phyloP scores from a whole-genome alignment of 2,113 vertebrate species.

The Menura novaehollandiae region DNA sequence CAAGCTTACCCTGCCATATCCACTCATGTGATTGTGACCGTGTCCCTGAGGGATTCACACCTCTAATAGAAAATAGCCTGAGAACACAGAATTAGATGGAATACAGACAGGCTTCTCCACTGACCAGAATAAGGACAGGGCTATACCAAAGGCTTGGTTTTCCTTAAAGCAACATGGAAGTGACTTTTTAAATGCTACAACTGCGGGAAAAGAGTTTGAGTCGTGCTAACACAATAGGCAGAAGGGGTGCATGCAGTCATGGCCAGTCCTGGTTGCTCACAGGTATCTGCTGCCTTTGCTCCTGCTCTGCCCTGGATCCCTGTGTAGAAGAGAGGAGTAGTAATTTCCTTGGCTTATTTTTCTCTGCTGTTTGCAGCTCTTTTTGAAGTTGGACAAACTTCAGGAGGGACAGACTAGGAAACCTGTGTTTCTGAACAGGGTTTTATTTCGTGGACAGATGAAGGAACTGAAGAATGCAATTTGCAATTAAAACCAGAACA shows the following conservation, averaged over 20 bases:
- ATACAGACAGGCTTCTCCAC: neutral
- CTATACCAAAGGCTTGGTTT: neutral
- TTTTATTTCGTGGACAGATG: neutral
- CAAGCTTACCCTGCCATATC: neutral
- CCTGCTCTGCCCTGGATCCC: neutral
- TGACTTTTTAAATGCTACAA: neutral
- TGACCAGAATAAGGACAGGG: neutral
- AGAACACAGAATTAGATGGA: neutral
- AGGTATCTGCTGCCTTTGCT: neutral
- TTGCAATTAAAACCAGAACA: neutral
- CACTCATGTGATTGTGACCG: rapidly evolving
- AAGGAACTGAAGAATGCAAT: neutral
- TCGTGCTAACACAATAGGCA: neutral
- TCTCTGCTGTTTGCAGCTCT: neutral
- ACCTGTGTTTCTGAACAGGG: neutral
- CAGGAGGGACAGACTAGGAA: neutral
- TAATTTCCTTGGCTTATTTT: neutral
- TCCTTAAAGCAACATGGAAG: neutral
- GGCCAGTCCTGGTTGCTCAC: neutral
- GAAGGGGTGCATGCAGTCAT: neutral
- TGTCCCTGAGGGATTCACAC: neutral
- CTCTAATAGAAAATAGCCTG: neutral
- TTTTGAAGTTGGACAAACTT: neutral
- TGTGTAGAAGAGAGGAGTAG: neutral
- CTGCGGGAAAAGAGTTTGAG: neutral